Conservation (phyloP, 2,113 vertebrate genomes). For the Microtus oregoni region DNA sequence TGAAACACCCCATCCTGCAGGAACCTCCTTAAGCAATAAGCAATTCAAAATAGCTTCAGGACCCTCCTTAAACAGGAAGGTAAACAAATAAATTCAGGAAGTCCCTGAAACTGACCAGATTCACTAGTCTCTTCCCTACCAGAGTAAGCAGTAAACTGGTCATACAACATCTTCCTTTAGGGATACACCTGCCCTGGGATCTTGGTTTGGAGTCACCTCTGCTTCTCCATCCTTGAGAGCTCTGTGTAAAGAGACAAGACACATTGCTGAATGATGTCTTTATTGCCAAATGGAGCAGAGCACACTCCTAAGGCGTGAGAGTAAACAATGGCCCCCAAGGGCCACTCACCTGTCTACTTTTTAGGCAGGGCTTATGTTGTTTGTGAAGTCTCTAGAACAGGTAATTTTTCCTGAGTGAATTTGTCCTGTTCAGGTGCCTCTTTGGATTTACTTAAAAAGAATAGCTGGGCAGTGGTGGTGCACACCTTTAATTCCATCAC, state of each 20-base stretch:
- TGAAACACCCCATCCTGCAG: neutral
- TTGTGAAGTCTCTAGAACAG: neutral
- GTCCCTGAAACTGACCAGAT: neutral
- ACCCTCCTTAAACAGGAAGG: neutral
- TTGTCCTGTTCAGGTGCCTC: neutral
- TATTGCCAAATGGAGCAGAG: neutral
- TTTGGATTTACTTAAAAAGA: neutral
- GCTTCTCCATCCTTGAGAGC: neutral
- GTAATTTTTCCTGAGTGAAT: neutral
- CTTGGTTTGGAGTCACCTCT: neutral
- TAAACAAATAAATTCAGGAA: neutral
- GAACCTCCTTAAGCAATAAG: neutral
- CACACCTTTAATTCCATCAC: neutral
- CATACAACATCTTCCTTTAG: neutral
- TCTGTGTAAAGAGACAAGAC: neutral
- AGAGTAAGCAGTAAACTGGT: neutral
- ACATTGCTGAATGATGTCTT: neutral
- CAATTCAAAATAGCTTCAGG: neutral
- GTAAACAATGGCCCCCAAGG: neutral
- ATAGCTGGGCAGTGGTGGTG: neutral
- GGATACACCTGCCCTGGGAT: neutral
- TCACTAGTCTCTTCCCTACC: neutral
- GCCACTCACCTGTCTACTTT: neutral
- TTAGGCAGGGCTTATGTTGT: neutral
- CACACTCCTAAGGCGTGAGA: neutral